Evolutionary conservation across 2,113 vertebrate genomes (phyloP), one percentile per base, ranked within the genome.

Genomic region (Dendrocopos noguchii): DNA sequence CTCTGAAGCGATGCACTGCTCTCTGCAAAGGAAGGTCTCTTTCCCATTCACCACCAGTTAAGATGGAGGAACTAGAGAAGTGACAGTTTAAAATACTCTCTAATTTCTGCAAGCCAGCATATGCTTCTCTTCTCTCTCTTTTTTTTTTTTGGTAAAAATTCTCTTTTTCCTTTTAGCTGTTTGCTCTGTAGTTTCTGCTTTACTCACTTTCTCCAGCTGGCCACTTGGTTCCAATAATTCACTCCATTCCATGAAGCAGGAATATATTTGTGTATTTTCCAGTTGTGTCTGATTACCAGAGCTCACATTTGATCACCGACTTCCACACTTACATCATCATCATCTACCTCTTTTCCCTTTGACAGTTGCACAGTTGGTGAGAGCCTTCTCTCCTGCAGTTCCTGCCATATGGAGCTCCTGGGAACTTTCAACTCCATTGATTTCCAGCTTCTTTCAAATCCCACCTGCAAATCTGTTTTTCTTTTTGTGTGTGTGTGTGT

Each of bases 391-490:
- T 94, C 91, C 94, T 0, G 13, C 90, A 90, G 90, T 2, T 94
- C 89, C 89, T 94, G 93, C 94, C 95, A 94, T 94, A 94, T 91
- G 96, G 94, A 96, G 95, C 82, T 94, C 93, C 92, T 20, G 47
- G 82, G 85, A 94, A 92, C 93, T 96, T 94, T 91, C 74, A 95
- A 94, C 93, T 93, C 79, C 82, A 88, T 53, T 91, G 87, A 94
- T 95, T 94, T 92, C 91, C 89, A 96, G 47, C 78, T 94, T 89
- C 87, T 96, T 96, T 96, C 94, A 96, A 89, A 95, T 90, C 89
- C 89, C 94, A 94, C 91, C 95, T 96, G 91, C 80, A 96, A 94
- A 85, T 80, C 72, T 91, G 93, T 65, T 94, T 94, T 90, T 57
- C 65, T 85, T 20, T 47, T 47, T 47, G 19, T 50, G 47, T 22